Base-by-base conservation (phyloP, 2,797 vertebrate genomes). In the Melanotaenia boesemani region DNA sequence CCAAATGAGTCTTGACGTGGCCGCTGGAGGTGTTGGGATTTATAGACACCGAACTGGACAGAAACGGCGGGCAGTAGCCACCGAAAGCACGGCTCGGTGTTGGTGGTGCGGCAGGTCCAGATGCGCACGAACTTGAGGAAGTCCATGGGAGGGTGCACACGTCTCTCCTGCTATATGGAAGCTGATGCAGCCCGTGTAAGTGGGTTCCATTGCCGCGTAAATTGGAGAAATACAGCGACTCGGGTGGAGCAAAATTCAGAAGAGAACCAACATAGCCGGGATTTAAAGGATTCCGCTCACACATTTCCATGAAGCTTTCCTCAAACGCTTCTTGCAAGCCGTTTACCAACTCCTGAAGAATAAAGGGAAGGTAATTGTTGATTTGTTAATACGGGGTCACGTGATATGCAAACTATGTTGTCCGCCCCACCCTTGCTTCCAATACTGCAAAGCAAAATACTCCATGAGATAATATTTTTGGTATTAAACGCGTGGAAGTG, bases 201-300 rank as follows among this genome's bases (percentile, higher is more conserved):
- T 96, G 96, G 83, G 95, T 95, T 91, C 97, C 96, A 96, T 96
- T 97, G 60, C 96, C 93, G 86, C 97, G 92, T 91, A 98, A 91
- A 92, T 95, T 97, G 82, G 96, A 95, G 89, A 98, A 97, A 90
- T 97, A 97, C 82, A 98, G 95, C 82, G 97, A 96, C 81, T 98
- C 97, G 28, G 96, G 93, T 56, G 96, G 88, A 80, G 95, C 94
- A 77, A 98, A 95, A 95, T 97, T 98, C 90, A 98, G 81, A 85
- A 98, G 92, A 82, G 97, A 96, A 94, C 96, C 95, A 93, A 97
- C 95, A 93, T 96, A 98, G 94, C 97, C 95, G 82, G 96, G 95
- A 94, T 96, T 97, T 91, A 97, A 95, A 88, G 97, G 96, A 96
- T 95, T 97, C 93, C 96, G 96, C 88, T 98, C 97, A 90, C 97